Base-by-base conservation (phyloP, 2,113 vertebrate species). In the Aptenodytes patagonicus region DNA sequence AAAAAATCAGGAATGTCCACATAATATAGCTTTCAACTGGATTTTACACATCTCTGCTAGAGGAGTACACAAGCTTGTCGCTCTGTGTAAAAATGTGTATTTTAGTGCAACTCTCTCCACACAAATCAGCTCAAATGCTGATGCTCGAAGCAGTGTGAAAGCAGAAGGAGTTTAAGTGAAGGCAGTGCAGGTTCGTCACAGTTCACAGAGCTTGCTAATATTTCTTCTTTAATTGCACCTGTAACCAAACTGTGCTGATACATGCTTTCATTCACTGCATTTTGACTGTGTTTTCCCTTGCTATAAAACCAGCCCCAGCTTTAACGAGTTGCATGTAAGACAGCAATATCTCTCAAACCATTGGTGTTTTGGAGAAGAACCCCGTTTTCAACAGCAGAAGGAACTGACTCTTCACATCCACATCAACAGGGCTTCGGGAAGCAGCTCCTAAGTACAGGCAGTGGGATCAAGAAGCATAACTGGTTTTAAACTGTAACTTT, bases 161-260 rank as follows among this genome's bases (percentile, higher is more conserved):
- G 81, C 58, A 66, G 68, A 73, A 83, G 29, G 73, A 77, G 58
- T 80, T 94, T 80, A 44, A 89, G 5, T 52, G 83, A 83, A 79
- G 38, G 58, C 52, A 49, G 18, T 81, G 57, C 54, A 51, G 62
- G 80, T 71, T 60, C 6, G 7, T 91, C 89, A 81, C 88, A 86
- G 75, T 80, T 94, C 91, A 92, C 38, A 90, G 88, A 77, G 46
- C 60, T 78, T 83, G 38, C 57, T 58, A n/a, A 40, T 73, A 72
- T 90, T 94, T 92, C 73, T 93, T 82, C 57, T 96, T 97, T 88
- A 93, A 75, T 91, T 81, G 42, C 60, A 85, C 65, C 75, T 89
- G 55, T 81, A 88, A 77, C n/a, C n/a, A 36, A 57, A 88, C 29
- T 38, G 57, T 79, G 60, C 36, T 26, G 65, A 73, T 90, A 29